Evolutionary conservation across 2,888 invertebrate species (phyloP).

Genomic region (Hydrotaea cyrtoneurina): DNA sequence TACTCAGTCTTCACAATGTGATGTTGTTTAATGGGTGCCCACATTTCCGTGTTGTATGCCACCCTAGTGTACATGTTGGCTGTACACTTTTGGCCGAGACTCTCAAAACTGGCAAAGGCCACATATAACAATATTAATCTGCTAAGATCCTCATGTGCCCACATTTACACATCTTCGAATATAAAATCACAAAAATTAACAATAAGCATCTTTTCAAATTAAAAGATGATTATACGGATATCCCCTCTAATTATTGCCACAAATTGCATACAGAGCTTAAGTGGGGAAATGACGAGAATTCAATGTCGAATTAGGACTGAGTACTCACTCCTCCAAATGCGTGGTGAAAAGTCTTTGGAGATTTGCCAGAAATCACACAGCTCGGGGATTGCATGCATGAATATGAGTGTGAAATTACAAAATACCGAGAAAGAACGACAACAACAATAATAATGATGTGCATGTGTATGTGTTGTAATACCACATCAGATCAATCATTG

Average conservation of each 20-base stretch:
- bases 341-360: too few species aligned
- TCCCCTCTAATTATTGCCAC: too few species aligned
- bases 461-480: background rate
- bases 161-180: too few species aligned
- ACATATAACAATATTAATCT: background rate
- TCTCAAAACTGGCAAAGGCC: too few species aligned
- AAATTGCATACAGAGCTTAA: background rate
- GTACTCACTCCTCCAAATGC: too few species aligned
- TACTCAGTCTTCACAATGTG: too few species aligned
- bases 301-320: background rate
- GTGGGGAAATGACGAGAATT: background rate
- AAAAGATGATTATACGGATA: background rate
- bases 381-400: background rate
- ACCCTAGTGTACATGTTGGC: too few species aligned
- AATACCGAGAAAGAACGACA: background rate
- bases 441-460: background rate
- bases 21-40: too few species aligned
- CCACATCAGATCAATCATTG: slow-evolving; percentile 1
- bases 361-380: background rate
- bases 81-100: background rate
- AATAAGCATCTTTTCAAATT: slow-evolving; percentile 4
- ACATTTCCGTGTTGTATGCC: too few species aligned
- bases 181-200: background rate
- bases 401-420: slow-evolving; percentile 12
- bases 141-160: background rate